These are phyloP conservation scores for Silurus glanis DNA, from an alignment of 2,113 vertebrate genomes.

Conservation along the genomic window DNA sequence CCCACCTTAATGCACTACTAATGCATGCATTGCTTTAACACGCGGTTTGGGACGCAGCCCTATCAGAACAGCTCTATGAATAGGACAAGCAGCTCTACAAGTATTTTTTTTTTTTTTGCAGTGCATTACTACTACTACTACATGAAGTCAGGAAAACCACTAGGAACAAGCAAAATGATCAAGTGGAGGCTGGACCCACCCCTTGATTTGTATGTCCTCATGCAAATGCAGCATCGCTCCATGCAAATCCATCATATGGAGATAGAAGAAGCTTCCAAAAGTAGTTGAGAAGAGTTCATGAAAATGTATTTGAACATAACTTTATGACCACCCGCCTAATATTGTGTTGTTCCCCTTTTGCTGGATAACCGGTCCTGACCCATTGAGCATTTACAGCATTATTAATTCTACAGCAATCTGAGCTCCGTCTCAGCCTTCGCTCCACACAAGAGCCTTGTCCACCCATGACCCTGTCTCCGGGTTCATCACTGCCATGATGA, in stretches of 20 bases:
- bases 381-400: too few species aligned
- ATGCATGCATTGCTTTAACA: neutral
- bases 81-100: neutral
- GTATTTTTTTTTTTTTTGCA: too few species aligned
- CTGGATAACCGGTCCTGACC: too few species aligned
- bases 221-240: neutral
- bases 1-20: neutral
- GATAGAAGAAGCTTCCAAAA: neutral
- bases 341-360: too few species aligned
- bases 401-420: too few species aligned
- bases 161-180: neutral
- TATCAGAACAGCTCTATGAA: neutral
- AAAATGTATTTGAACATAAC: neutral
- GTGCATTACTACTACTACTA: neutral
- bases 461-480: too few species aligned
- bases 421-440: too few species aligned
- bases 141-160: too few species aligned
- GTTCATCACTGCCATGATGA: too few species aligned
- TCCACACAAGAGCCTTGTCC: too few species aligned
- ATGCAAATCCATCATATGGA: slow-evolving; percentile 4
- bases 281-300: neutral
- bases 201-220: neutral
- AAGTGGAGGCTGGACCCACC: neutral
- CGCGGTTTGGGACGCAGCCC: neutral
- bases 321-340: too few species aligned